Evolutionary conservation across 2,797 vertebrate genomes (phyloP), one percentile per base, ranked within the genome.

Genomic region (Sebastes hubbsi): DNA sequence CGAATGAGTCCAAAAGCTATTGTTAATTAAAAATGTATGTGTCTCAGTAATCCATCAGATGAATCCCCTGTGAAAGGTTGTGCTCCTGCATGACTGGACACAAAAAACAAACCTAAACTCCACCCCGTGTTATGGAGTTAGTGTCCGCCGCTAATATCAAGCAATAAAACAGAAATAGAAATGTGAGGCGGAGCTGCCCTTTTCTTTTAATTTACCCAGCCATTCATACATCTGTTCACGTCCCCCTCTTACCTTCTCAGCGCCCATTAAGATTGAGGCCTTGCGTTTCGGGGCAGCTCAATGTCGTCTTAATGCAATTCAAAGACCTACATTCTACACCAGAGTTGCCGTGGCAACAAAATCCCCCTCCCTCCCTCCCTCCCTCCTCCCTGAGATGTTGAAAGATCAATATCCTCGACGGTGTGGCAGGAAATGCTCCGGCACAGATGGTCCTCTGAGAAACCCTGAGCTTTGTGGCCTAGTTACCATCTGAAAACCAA

Each of bases 271-370:
- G 89, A 92, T 60, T 81, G 85, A 92, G 87, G 87, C 82, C 78
- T 85, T 34, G 68, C 74, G 1, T 61, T 88, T 90, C 67, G 65
- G n/a, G 83, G 83, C 86, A 81, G 87, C 87, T 89, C 86, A 76
- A 82, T 82, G 84, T 88, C 84, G 78, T 92, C 84, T 88, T 95
- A 94, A 95, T 95, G 89, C 71, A 84, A 95, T 95, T 95, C 94
- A 94, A 91, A 95, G 94, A 92, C 93, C 93, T 93, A 92, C 87
- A 95, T 95, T 95, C 90, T 91, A 88, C 89, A 84, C 69, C 82
- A 78, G 92, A 91, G 95, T 95, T 96, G 94, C 94, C 93, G 73
- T 95, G 92, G 95, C 93, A 96, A 96, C 95, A 90, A 92, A 88
- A 85, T 91, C 75, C 62, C 78, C 72, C 34, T 6, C 25, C 71